These are phyloP conservation scores for Pelodiscus sinensis DNA, from an alignment of 2,113 vertebrate genomes.

Conservation along the genomic window DNA sequence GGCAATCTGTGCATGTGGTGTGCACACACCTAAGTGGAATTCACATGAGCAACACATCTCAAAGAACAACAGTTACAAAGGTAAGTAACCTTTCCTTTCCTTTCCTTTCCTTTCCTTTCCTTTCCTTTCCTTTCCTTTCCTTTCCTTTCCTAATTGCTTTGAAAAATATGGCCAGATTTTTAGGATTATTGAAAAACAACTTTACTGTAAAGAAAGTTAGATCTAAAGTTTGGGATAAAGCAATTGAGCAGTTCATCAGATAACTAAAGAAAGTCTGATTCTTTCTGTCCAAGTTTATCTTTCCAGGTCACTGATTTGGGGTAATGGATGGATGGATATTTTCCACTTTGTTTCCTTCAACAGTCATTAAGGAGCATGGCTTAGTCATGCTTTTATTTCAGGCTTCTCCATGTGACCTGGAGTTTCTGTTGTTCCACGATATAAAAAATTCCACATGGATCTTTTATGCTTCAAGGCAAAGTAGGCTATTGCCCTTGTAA, in stretches of 20 bases:
- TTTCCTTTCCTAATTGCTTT: not conserved
- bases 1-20: too few species aligned
- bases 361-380: conserved; percentile 12
- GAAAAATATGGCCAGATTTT: not conserved
- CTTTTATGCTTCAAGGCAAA: not conserved
- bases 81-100: too few species aligned
- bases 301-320: conserved; percentile 28
- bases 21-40: too few species aligned
- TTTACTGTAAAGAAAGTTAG: conserved; percentile 13
- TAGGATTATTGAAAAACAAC: conserved; percentile 17
- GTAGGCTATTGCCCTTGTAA: not conserved
- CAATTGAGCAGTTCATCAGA: conserved; percentile 41
- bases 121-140: too few species aligned
- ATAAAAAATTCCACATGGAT: conserved; percentile 5
- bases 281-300: conserved; percentile 14
- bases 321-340: conserved; percentile 3
- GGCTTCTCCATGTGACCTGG: not conserved
- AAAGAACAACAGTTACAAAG: too few species aligned
- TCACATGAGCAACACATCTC: too few species aligned
- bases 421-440: not conserved
- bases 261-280: conserved; percentile 44
- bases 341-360: conserved; percentile 47
- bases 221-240: not conserved
- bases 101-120: too few species aligned
- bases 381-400: conserved; percentile 41